Percentiles rank a stretch among this genome's conserved stretches.
These are phyloP conservation scores for Dendrocincla fuliginosa DNA, from an alignment of 2,797 vertebrate species.

Conservation along the genomic window DNA sequence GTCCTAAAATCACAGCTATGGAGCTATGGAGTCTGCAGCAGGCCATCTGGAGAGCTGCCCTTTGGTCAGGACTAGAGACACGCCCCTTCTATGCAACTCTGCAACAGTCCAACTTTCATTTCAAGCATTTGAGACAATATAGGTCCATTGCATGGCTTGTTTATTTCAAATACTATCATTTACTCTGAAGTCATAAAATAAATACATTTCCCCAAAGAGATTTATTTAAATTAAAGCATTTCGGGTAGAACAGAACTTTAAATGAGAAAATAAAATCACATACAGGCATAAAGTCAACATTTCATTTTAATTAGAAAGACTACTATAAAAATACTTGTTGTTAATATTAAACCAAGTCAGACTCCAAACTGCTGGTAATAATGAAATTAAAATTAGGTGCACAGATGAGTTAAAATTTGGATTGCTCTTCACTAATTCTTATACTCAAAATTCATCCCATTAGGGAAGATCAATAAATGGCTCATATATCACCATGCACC, in stretches of 20 bases:
- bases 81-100: background rate
- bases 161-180: slow-evolving; percentile 7
- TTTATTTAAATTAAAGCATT: slow-evolving; percentile 51
- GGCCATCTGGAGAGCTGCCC: background rate
- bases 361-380: slow-evolving; percentile 53
- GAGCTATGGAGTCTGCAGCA: background rate
- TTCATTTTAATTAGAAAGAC: slow-evolving; percentile 76
- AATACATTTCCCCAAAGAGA: slow-evolving; percentile 21
- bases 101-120: background rate
- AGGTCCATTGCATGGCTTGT: background rate
- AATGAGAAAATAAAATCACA: slow-evolving; percentile 42
- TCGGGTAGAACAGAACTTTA: slow-evolving; percentile 64
- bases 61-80: background rate
- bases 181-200: slow-evolving; percentile 16
- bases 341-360: slow-evolving; percentile 69
- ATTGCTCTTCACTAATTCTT: background rate
- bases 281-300: slow-evolving; percentile 70
- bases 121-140: background rate
- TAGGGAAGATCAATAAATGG: slow-evolving; percentile 10
- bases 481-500: background rate
- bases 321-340: slow-evolving; percentile 70
- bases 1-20: background rate
- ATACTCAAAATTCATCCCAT: background rate
- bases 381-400: slow-evolving; percentile 54
- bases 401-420: slow-evolving; percentile 45